These are phyloP conservation scores for Helleia helle DNA, from an alignment of 2,888 invertebrate species.

Conservation along the genomic window DNA sequence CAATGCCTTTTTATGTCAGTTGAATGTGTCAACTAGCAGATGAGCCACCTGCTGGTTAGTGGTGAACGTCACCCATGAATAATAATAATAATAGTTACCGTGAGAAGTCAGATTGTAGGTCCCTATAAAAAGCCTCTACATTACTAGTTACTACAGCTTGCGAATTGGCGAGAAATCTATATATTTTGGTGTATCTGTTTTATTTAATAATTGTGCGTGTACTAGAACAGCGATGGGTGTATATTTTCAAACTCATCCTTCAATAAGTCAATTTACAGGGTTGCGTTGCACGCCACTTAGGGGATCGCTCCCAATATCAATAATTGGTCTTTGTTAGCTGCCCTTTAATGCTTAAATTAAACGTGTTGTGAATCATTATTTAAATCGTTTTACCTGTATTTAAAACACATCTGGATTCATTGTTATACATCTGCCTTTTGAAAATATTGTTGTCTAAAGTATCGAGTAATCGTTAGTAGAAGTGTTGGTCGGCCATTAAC, in stretches of 20 bases:
- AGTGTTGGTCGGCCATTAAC: no score
- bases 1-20: no score
- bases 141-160: no score
- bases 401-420: slow-evolving; percentile 3
- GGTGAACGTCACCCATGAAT: no score
- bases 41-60: no score
- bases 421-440: slow-evolving; percentile 1
- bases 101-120: no score
- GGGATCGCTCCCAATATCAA: slow-evolving; percentile 53
- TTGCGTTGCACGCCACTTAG: slow-evolving; percentile 60
- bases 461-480: no score
- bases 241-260: slow-evolving; percentile 63
- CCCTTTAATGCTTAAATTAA: slow-evolving; percentile 32
- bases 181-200: slow-evolving; percentile 11
- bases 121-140: no score
- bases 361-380: slow-evolving; percentile 4
- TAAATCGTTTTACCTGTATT: background rate
- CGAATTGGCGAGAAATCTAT: no score
- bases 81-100: no score
- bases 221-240: slow-evolving; percentile 48
- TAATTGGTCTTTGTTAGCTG: slow-evolving; percentile 62
- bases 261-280: slow-evolving; percentile 73
- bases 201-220: slow-evolving; percentile 25
- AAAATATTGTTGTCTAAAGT: no score
- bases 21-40: no score